These are phyloP conservation scores for Thymelicus lineola DNA, from an alignment of 2,888 invertebrate genomes.

Conservation along the genomic window DNA sequence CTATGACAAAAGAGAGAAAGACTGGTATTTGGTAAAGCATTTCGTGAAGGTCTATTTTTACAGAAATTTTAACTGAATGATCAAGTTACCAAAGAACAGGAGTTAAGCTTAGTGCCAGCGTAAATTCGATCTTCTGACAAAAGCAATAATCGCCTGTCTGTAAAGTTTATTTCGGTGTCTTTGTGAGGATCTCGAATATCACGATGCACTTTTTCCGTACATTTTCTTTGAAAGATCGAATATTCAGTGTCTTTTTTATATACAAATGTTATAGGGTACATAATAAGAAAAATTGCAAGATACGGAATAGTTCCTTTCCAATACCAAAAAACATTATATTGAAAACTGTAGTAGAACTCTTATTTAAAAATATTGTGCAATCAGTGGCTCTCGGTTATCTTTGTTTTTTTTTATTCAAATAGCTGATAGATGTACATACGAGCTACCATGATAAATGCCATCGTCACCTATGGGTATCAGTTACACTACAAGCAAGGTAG, in stretches of 20 bases:
- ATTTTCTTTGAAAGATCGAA: constrained; percentile 6
- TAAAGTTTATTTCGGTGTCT: constrained; percentile 14
- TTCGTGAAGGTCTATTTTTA: background rate
- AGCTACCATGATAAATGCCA: no score
- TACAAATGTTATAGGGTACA: background rate
- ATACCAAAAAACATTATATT: no score
- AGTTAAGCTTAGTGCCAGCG: background rate
- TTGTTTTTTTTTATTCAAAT: no score
- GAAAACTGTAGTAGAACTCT: no score
- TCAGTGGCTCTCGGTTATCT: no score
- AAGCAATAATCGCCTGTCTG: background rate
- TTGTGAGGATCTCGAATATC: constrained; percentile 3
- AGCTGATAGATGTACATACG: no score
- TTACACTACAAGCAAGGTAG: no score
- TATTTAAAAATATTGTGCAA: no score
- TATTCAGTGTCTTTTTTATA: constrained; percentile 1
- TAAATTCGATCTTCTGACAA: constrained; percentile 3
- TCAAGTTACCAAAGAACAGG: constrained; percentile 19
- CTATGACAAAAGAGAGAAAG: no score
- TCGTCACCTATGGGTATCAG: no score
- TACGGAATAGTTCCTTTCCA: no score
- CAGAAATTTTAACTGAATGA: background rate
- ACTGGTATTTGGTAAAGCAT: no score
- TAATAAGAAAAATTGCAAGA: background rate
- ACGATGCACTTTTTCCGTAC: constrained; percentile 7